These are phyloP conservation scores for Charina bottae DNA, from an alignment of 2,113 vertebrate genomes.

Conservation along the genomic window DNA sequence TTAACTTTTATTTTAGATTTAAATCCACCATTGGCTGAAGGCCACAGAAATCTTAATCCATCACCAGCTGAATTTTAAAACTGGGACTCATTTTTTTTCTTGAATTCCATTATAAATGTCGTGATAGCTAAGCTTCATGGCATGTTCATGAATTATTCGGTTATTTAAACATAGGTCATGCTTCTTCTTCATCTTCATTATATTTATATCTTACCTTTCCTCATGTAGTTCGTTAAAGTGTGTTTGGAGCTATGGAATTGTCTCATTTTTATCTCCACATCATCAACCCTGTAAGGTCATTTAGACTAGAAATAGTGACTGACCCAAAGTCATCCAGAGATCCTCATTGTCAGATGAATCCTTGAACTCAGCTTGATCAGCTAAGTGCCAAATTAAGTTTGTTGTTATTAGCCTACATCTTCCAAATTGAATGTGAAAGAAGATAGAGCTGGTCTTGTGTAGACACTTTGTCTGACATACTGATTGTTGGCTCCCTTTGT, in stretches of 20 bases:
- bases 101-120: conserved; percentile 4
- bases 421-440: not conserved
- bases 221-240: not conserved
- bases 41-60: conserved; percentile 38
- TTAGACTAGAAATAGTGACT: not conserved
- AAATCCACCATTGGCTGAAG: conserved; percentile 49
- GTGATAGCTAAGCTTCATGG: not conserved
- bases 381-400: not conserved
- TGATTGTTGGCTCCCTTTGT: not conserved
- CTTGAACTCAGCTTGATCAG: not conserved
- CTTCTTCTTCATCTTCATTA: not conserved
- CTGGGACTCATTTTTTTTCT: not conserved
- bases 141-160: not conserved
- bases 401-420: not conserved
- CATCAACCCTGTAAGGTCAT: not conserved
- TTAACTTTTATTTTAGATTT: conserved; percentile 39
- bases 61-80: conserved; percentile 40
- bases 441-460: not conserved
- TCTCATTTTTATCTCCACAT: not conserved
- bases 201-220: not conserved
- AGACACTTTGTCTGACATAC: not conserved
- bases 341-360: not conserved
- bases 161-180: not conserved
- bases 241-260: not conserved
- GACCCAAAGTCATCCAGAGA: not conserved